phyloP scores from a whole-genome alignment of 2,888 invertebrate species.

The Chironomus riparius region DNA sequence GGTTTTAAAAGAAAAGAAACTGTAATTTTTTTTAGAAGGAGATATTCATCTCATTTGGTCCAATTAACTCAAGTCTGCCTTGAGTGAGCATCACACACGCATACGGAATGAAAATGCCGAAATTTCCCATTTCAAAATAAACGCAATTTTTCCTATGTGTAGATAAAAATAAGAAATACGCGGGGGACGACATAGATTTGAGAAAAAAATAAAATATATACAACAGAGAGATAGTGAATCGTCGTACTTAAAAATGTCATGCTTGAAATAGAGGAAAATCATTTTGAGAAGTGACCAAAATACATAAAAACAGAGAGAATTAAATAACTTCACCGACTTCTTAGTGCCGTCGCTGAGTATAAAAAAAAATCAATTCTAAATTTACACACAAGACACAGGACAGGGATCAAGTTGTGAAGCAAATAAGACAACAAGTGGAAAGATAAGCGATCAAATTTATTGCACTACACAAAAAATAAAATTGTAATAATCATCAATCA shows the following conservation, averaged over 20 bases:
- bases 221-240: background rate
- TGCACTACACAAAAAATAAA: background rate
- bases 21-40: constrained; percentile 4
- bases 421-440: background rate
- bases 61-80: background rate
- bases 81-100: background rate
- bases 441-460: background rate
- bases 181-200: background rate
- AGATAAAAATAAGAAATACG: background rate
- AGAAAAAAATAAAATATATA: too few species aligned
- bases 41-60: background rate
- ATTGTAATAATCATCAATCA: background rate
- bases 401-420: constrained; percentile 2
- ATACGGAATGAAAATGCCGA: background rate
- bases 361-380: constrained; percentile 12
- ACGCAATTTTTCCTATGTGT: background rate
- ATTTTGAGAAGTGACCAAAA: constrained; percentile 18
- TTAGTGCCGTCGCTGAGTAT: background rate
- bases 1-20: background rate
- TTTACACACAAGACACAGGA: constrained; percentile 10
- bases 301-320: background rate
- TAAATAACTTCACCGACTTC: background rate
- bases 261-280: constrained; percentile 25
- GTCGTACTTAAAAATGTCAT: background rate
- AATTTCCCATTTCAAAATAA: background rate